Evolutionary conservation across 2,113 vertebrate species (phyloP), one percentile per base, ranked within the genome.

Genomic region (Perca flavescens): DNA sequence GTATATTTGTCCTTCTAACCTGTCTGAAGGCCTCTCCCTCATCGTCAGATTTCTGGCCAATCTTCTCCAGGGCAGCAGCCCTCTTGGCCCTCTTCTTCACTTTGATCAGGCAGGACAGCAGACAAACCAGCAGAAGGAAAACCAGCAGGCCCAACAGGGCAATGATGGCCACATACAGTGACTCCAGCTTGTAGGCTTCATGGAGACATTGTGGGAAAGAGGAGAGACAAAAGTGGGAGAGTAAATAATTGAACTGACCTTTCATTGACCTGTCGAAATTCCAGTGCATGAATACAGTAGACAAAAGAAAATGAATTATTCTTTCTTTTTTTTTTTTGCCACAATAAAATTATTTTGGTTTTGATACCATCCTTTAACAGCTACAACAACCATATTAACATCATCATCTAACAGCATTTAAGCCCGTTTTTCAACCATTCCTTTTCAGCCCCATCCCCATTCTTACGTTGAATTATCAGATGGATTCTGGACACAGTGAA

Each of bases 1-100:
- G 65, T 19, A 12, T 57, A 57, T 69, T 53, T 80, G 4, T 56
- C 50, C 22, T 15, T 60, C 89, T 8, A 12, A 96, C 95, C 95
- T 96, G 91, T 94, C 95, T 90, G 67, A 96, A 96, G 50, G 94
- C 88, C 12, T 95, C 94, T 34, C 95, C 95, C 22, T 96, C 95
- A 13, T 96, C 94, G 81, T 94, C 94, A 28, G 94, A 93, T 0
- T 92, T 89, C 57, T 95, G 77, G 66, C 94, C 94, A 8, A 95
- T 91, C 88, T 95, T 95, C 61, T 95, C 92, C 61, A 96, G 74
- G 36, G 93, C 93, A 1, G 89, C 87, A 4, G 93, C 88, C 87
- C 95, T 95, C 80, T 93, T 93, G 56, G 95, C 90, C 88, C 95
- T 92, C 75, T 92, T 95, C 76, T 92, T 95, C 78, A 96, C 92